A percentile compares a stretch with the other conserved stretches of the same genome.
Evolutionary conservation across 2,888 invertebrate genomes (phyloP).

Genomic region (Lasioglossum figueresi): DNA sequence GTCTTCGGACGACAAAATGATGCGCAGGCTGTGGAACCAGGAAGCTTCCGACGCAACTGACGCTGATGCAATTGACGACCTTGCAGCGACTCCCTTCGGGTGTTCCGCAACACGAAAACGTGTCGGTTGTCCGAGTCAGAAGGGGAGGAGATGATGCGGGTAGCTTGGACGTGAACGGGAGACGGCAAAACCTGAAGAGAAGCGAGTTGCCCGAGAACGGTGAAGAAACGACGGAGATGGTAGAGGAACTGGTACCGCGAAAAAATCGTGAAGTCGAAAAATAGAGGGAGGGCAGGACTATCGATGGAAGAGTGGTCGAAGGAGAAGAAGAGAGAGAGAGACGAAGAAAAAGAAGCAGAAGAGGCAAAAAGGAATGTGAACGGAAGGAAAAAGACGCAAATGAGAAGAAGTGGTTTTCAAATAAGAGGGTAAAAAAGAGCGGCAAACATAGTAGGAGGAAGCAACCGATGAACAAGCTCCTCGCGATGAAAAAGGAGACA

Average conservation of each 20-base stretch:
- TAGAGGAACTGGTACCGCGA: neutral
- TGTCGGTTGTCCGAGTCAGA: slow-evolving; percentile 53
- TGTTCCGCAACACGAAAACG: slow-evolving; percentile 69
- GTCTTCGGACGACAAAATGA: neutral
- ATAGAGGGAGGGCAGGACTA: neutral
- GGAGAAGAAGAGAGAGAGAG: neutral
- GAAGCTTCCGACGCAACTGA: slow-evolving; percentile 50
- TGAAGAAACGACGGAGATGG: neutral
- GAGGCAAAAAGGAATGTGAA: neutral
- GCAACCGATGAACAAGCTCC: slow-evolving; percentile 4
- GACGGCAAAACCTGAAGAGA: slow-evolving; percentile 30
- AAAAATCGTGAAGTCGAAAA: neutral
- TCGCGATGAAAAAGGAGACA: slow-evolving; percentile 6
- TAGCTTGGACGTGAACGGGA: slow-evolving; percentile 18
- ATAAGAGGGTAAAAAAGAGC: slow-evolving; percentile 14
- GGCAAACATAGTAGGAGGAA: neutral
- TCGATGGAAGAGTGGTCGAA: neutral
- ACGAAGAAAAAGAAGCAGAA: slow-evolving; percentile 3
- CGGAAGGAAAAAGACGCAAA: slow-evolving; percentile 16
- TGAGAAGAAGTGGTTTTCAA: slow-evolving; percentile 21
- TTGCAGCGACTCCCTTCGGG: slow-evolving; percentile 60
- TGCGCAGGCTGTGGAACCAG: slow-evolving; percentile 34
- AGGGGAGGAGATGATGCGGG: slow-evolving; percentile 25
- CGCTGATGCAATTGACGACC: slow-evolving; percentile 66
- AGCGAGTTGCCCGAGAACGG: neutral